Evolutionary conservation across 2,888 invertebrate genomes (phyloP), one percentile per base, ranked within the genome.

Genomic region (Andrena marginata): DNA sequence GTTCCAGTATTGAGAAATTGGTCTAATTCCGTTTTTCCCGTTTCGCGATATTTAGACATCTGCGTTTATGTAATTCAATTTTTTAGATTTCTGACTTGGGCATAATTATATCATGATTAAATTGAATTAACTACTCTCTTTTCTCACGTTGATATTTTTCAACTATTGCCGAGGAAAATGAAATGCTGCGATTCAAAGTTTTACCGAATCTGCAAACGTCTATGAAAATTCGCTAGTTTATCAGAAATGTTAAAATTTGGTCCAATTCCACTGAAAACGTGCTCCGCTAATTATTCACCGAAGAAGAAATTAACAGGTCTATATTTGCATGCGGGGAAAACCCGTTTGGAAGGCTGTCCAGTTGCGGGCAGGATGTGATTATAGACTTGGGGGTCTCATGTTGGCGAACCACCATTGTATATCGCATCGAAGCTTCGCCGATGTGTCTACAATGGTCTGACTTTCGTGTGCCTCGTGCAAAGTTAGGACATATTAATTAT

Each of bases 301-400:
- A 35, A 7, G 51, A 63, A 51, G 63, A 31, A 72, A 26, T 64
- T 56, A 60, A 23, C 72, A 35, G 56, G 56, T 63, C 63, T 69
- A 20, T 64, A 51, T 74, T 60, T 74, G 70, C 42, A 56, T 51
- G 78, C 56, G 72, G 29, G 54, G 77, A 83, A 83, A 89, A 90
- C 86, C 77, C 82, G 90, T 90, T 89, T 87, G 82, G 89, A 89
- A 89, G 90, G 90, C 85, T 87, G 84, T 80, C 87, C 72, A 89
- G 89, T 77, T 77, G 70, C 62, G 48, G 82, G 56, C 72, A 70
- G 80, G 84, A 78, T 78, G 81, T 79, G 84, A 89, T 87, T 89
- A 86, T 84, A 76, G 85, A 87, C 80, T 74, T 33, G 75, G 69
- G 70, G 72, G 71, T 72, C 80, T 71, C 76, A 77, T 70, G 62